Percentiles rank a stretch among this genome's conserved stretches.
Conservation (phyloP, 2,113 vertebrate genomes). For the Eptesicus fuscus region DNA sequence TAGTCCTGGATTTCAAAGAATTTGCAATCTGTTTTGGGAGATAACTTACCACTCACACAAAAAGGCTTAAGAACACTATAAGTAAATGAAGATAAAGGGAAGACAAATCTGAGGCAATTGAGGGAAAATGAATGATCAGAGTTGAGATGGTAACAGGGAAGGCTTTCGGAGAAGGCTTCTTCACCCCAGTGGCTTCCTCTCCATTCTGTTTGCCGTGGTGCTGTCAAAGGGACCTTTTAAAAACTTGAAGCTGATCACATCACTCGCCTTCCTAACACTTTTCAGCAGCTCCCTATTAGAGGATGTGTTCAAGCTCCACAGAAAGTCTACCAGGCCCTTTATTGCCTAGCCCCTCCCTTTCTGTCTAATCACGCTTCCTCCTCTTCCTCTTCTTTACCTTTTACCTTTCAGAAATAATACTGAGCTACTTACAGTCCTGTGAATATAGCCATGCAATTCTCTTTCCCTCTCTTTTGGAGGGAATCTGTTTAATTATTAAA, state of each 20-base stretch:
- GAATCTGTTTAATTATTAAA: slow-evolving; percentile 19
- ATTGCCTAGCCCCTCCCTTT: background rate
- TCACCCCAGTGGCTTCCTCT: background rate
- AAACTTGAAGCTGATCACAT: background rate
- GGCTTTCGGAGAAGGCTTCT: slow-evolving; percentile 4
- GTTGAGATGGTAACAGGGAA: background rate
- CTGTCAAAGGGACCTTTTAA: background rate
- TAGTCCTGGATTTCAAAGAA: slow-evolving; percentile 8
- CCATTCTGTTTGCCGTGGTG: background rate
- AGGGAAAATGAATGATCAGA: slow-evolving; percentile 23
- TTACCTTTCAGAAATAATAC: slow-evolving; percentile 14
- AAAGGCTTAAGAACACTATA: background rate
- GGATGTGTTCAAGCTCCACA: background rate
- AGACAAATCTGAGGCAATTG: slow-evolving; percentile 20
- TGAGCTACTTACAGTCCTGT: background rate
- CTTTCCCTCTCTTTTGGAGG: background rate
- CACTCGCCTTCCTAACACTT: background rate
- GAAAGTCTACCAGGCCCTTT: background rate
- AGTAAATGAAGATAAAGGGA: slow-evolving; percentile 2
- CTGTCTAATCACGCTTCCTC: background rate
- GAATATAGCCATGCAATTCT: background rate
- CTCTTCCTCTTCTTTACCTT: background rate
- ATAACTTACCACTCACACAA: background rate
- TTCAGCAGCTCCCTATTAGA: background rate
- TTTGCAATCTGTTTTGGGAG: background rate